Evolutionary conservation across 1,140 invertebrate species (phyloP).

Genomic region (Olivierus martensii): DNA sequence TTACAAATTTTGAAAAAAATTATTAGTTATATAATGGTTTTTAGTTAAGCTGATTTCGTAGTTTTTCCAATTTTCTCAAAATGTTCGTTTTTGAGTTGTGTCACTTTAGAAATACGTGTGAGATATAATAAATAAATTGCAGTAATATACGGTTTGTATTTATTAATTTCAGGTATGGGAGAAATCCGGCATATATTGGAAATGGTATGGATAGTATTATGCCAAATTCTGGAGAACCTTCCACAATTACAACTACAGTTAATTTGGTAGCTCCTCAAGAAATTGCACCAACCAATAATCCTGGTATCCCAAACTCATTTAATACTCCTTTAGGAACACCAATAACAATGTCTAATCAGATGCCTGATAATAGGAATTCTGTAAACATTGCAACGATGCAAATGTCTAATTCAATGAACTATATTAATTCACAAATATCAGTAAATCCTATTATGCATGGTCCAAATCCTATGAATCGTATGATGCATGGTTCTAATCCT

Average conservation of each 20-base stretch:
- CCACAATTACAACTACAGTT: slow-evolving; percentile 56
- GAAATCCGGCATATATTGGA: slow-evolving; percentile 14
- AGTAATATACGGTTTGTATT: no score
- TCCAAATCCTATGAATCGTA: no score
- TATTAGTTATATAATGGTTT: no score
- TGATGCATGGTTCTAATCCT: no score
- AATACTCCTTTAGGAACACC: slow-evolving; percentile 12
- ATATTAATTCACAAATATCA: slow-evolving; percentile 12
- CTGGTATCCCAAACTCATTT: slow-evolving; percentile 8
- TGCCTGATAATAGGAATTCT: slow-evolving; percentile 17
- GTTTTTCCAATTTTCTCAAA: no score
- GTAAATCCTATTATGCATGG: slow-evolving; percentile 17
- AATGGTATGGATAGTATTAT: slow-evolving; percentile 18
- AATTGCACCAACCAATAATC: slow-evolving; percentile 34
- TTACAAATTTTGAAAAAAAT: no score
- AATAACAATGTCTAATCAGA: slow-evolving; percentile 20
- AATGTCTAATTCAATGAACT: slow-evolving; percentile 8
- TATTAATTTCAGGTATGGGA: slow-evolving; percentile 7
- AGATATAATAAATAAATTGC: no score
- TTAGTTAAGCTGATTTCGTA: no score
- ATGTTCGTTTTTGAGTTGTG: no score
- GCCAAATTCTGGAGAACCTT: slow-evolving; percentile 27
- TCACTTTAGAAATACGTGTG: no score
- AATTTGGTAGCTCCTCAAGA: slow-evolving; percentile 57
- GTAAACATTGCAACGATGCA: slow-evolving; percentile 17